A percentile compares a stretch with the other conserved stretches of the same genome.
Evolutionary conservation across 2,888 invertebrate species (phyloP).

Genomic region (Calephelis perditalis): DNA sequence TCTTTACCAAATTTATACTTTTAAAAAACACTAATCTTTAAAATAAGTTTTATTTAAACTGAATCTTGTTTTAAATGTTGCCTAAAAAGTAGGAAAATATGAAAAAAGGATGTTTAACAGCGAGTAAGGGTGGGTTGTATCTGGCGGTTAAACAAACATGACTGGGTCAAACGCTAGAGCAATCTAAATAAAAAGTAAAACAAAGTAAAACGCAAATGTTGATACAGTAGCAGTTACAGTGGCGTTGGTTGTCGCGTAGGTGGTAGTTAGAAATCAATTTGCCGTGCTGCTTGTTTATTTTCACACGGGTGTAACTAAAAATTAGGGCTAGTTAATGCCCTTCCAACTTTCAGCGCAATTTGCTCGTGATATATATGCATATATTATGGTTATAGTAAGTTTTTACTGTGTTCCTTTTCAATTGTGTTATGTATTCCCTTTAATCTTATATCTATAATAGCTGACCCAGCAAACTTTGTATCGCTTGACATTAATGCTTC

Average conservation of each 20-base stretch:
- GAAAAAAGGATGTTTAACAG: neutral
- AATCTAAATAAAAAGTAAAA: neutral
- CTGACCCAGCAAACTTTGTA: too few relatives aligned
- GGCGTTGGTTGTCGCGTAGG: slow-evolving; percentile 1
- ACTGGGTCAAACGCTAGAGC: neutral
- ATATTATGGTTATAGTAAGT: too few relatives aligned
- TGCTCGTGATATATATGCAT: too few relatives aligned
- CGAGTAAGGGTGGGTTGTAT: too few relatives aligned
- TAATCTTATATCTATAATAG: too few relatives aligned
- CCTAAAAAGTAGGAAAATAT: neutral
- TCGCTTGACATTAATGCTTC: too few relatives aligned
- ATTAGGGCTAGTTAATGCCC: slow-evolving; percentile 3
- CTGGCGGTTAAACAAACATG: neutral
- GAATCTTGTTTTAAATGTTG: neutral
- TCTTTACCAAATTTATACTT: too few relatives aligned
- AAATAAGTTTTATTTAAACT: too few relatives aligned
- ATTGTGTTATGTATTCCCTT: too few relatives aligned
- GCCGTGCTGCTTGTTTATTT: slow-evolving; percentile 2
- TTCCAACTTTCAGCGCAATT: neutral
- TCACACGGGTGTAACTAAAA: slow-evolving; percentile 1
- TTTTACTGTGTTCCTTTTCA: too few relatives aligned
- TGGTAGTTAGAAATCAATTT: slow-evolving; percentile 10
- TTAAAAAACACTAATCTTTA: too few relatives aligned
- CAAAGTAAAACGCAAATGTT: slow-evolving; percentile 2
- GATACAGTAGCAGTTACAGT: slow-evolving; percentile 1